These are phyloP conservation scores for Chirona hameri DNA, from an alignment of 2,888 invertebrate species.

Conservation along the genomic window DNA sequence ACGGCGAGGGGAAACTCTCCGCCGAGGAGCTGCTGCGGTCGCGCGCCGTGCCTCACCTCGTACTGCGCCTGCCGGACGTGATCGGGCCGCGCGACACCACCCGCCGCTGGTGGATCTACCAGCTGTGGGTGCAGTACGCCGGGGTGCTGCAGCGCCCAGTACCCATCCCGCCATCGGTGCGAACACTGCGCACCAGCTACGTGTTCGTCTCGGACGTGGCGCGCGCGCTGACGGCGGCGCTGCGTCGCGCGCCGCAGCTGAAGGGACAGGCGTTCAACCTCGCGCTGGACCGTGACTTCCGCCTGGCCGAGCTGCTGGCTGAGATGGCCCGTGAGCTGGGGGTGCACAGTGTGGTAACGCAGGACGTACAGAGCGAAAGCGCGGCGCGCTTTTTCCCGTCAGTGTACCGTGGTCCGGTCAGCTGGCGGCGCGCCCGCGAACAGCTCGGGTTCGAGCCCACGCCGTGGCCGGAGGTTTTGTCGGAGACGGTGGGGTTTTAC, in stretches of 20 bases:
- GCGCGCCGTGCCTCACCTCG: conserved; percentile 42
- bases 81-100: conserved; percentile 51
- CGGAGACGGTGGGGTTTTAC: not conserved
- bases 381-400: conserved; percentile 47
- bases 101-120: conserved; percentile 50
- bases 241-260: conserved; percentile 29
- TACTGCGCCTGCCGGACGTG: conserved; percentile 50
- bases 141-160: not conserved
- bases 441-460: conserved; percentile 47
- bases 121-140: conserved; percentile 46
- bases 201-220: conserved; percentile 6
- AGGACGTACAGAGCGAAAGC: conserved; percentile 38
- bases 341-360: conserved; percentile 31
- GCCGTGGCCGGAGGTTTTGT: conserved; percentile 8
- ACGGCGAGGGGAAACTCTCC: conserved; percentile 49
- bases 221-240: not conserved
- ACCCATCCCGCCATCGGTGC: conserved; percentile 1
- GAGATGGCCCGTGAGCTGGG: conserved; percentile 42
- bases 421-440: conserved; percentile 46
- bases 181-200: conserved; percentile 5
- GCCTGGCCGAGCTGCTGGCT: conserved; percentile 44
- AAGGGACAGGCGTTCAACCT: conserved; percentile 48
- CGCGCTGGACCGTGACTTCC: conserved; percentile 46
- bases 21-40: conserved; percentile 48
- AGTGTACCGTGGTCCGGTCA: conserved; percentile 47